These are phyloP conservation scores for Aphis craccivora DNA, from an alignment of 1,140 invertebrate genomes.

Conservation along the genomic window DNA sequence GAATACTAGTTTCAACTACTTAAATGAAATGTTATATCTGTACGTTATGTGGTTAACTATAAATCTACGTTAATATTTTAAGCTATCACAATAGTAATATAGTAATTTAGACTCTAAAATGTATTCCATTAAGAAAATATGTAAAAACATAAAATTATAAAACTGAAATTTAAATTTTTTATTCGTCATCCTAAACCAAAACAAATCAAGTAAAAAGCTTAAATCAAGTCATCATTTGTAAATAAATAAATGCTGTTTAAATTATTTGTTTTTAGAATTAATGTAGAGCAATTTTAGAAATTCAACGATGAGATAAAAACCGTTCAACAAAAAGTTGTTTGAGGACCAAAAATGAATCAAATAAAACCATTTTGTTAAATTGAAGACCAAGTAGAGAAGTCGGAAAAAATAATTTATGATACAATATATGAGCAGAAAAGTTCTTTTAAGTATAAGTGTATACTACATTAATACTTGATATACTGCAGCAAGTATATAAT, in stretches of 20 bases:
- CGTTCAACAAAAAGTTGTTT: neutral
- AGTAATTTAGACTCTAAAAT: neutral
- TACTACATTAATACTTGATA: neutral
- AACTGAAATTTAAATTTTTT: neutral
- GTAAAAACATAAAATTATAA: neutral
- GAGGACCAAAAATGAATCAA: neutral
- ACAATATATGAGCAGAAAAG: neutral
- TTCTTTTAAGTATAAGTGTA: neutral
- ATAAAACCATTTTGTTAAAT: neutral
- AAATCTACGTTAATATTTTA: neutral
- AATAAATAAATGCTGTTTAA: neutral
- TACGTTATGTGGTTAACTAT: too few relatives aligned
- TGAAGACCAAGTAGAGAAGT: neutral
- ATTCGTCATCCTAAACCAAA: neutral
- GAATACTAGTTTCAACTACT: too few relatives aligned
- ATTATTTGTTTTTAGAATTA: neutral
- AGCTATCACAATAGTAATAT: neutral
- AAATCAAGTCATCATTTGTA: neutral
- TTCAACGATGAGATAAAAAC: neutral
- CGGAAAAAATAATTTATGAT: neutral
- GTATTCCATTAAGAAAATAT: neutral
- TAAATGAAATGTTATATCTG: too few relatives aligned
- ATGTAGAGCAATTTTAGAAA: neutral
- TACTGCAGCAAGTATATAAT: neutral
- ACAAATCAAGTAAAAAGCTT: neutral